Percentiles rank a stretch among this genome's conserved stretches.
Evolutionary conservation across 2,888 invertebrate species (phyloP).

Genomic region (Taphrorychus bicolor): DNA sequence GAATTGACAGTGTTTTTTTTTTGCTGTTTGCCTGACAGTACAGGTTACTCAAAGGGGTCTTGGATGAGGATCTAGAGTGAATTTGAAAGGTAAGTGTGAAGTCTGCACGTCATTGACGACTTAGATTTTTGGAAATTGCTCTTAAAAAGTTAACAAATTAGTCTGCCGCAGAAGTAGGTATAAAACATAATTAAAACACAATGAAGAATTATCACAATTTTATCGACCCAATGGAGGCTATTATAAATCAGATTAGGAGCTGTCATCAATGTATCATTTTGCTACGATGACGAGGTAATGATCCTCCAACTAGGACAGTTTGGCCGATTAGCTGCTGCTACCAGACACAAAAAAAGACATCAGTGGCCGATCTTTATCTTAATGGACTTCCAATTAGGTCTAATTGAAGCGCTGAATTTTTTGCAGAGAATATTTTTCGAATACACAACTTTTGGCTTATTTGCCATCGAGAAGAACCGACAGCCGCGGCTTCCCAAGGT

Average conservation of each 20-base stretch:
- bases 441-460: background rate
- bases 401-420: background rate
- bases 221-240: background rate
- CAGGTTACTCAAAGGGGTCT: too few species aligned
- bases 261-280: conserved; percentile 7
- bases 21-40: too few species aligned
- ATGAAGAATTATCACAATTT: background rate
- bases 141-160: too few species aligned
- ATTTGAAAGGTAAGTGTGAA: too few species aligned
- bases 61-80: too few species aligned
- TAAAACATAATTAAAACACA: background rate
- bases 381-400: conserved; percentile 2
- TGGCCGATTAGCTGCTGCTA: background rate
- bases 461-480: background rate
- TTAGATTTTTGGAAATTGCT: too few species aligned
- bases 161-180: too few species aligned
- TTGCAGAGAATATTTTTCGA: too few species aligned
- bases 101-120: too few species aligned
- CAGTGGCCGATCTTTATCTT: conserved; percentile 6
- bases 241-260: background rate
- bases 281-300: background rate
- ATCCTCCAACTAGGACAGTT: background rate
- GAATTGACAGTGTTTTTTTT: too few species aligned
- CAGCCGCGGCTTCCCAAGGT: background rate
- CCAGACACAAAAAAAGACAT: background rate